Evolutionary conservation across 2,113 vertebrate species (phyloP).

Genomic region (Brachionichthys hirsutus): DNA sequence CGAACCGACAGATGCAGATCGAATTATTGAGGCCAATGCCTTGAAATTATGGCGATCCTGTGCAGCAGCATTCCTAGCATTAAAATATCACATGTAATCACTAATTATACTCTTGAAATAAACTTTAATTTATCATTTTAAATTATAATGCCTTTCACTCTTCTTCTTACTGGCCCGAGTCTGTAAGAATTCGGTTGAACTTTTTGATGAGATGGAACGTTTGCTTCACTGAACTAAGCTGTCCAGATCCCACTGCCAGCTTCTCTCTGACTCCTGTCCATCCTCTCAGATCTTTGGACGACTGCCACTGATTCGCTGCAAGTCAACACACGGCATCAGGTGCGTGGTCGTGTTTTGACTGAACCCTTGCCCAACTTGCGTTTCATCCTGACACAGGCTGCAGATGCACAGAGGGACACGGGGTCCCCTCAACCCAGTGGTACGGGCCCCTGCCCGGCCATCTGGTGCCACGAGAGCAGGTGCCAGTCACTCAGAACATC

Average conservation of each 20-base stretch:
- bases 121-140: no score
- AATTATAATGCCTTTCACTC: conserved; percentile 7
- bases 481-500: conserved; percentile 70
- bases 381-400: conserved; percentile 59
- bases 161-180: conserved; percentile 15
- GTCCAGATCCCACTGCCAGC: conserved; percentile 51
- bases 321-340: conserved; percentile 65
- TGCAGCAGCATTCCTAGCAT: no score
- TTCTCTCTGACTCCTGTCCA: conserved; percentile 30
- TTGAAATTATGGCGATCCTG: neutral
- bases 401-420: conserved; percentile 68
- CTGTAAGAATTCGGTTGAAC: conserved; percentile 55
- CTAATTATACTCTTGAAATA: no score
- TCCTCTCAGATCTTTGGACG: conserved; percentile 62
- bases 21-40: neutral
- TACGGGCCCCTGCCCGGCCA: conserved; percentile 64
- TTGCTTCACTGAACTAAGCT: conserved; percentile 43
- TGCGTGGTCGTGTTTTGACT: conserved; percentile 61
- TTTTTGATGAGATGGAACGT: conserved; percentile 67
- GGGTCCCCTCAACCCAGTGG: conserved; percentile 66
- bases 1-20: conserved; percentile 1
- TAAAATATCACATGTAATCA: no score
- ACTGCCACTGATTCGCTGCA: conserved; percentile 54
- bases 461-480: conserved; percentile 69
- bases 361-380: conserved; percentile 65